Evolutionary conservation across 2,797 vertebrate species (phyloP).

Genomic region (Alosa sapidissima): DNA sequence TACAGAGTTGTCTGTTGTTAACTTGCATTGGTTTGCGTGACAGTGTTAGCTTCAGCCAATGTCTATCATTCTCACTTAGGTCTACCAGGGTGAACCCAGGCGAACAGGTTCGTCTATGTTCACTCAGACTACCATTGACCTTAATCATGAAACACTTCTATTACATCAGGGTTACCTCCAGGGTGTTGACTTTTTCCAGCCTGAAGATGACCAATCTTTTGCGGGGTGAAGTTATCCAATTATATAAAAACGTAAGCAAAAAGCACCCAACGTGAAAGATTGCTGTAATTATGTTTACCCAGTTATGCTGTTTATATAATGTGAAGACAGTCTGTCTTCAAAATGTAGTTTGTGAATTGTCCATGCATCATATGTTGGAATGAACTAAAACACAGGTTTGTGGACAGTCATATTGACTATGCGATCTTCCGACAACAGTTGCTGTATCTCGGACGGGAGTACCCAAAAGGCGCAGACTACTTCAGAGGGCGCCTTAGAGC

Average conservation of each 20-base stretch:
- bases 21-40: too few species aligned
- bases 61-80: too few species aligned
- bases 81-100: too few species aligned
- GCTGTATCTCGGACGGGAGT: constrained; percentile 82
- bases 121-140: neutral
- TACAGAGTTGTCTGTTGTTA: too few species aligned
- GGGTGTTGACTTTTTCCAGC: neutral
- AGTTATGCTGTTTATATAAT: neutral
- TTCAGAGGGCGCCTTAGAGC: constrained; percentile 82
- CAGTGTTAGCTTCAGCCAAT: too few species aligned
- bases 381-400: neutral
- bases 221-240: constrained; percentile 80
- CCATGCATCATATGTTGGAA: neutral
- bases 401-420: neutral
- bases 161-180: neutral
- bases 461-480: constrained; percentile 84
- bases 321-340: neutral
- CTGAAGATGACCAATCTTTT: constrained; percentile 78
- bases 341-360: neutral
- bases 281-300: neutral
- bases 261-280: neutral
- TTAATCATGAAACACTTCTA: neutral
- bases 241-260: constrained; percentile 87
- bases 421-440: constrained; percentile 64
- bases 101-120: too few species aligned